Evolutionary conservation across 2,888 invertebrate species (phyloP).

Genomic region (Erannis defoliaria): DNA sequence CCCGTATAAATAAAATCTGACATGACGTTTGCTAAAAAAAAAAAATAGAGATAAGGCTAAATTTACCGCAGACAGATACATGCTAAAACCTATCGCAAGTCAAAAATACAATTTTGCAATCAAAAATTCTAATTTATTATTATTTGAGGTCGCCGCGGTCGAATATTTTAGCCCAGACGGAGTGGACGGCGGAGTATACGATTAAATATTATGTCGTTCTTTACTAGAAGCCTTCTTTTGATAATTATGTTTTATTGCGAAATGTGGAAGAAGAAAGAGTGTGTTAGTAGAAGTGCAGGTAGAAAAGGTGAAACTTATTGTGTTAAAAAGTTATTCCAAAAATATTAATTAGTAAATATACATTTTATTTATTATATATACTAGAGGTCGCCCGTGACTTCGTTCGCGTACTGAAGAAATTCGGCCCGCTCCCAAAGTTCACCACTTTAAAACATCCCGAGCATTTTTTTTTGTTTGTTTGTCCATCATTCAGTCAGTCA

Average conservation of each 20-base stretch:
- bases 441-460: no score
- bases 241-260: not conserved
- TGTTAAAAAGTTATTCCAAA: no score
- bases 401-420: no score
- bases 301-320: no score
- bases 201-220: not conserved
- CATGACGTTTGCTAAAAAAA: not conserved
- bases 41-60: not conserved
- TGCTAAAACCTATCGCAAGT: slow-evolving; percentile 12
- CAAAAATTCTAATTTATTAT: slow-evolving; percentile 21
- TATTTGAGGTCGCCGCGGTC: slow-evolving; percentile 38
- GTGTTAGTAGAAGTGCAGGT: not conserved
- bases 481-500: no score
- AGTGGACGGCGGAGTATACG: slow-evolving; percentile 9
- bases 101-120: slow-evolving; percentile 21
- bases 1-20: no score
- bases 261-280: no score
- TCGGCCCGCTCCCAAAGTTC: no score
- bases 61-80: not conserved
- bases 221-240: not conserved
- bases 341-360: no score
- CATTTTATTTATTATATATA: no score
- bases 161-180: slow-evolving; percentile 42
- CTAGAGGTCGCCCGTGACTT: no score
- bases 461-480: no score